Evolutionary conservation across 2,797 vertebrate genomes (phyloP).

Genomic region (Malurus splendens): DNA sequence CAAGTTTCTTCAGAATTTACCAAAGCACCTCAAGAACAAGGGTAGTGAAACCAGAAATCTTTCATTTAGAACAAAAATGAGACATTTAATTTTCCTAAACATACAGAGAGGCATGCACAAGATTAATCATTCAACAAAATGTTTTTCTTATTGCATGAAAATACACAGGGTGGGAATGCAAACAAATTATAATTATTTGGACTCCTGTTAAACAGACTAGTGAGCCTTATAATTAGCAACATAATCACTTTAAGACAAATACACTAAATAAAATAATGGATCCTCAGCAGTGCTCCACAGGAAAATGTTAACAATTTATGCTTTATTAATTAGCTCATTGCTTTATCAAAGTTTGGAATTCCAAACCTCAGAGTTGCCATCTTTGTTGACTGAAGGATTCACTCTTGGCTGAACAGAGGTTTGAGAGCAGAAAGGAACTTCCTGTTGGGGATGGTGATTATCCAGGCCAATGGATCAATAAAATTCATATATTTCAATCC

Average conservation of each 20-base stretch:
- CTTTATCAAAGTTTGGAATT: neutral
- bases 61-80: neutral
- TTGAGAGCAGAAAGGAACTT: neutral
- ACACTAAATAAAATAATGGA: conserved; percentile 31
- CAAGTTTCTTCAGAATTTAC: neutral
- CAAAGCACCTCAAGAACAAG: neutral
- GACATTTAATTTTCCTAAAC: neutral
- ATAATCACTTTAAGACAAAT: conserved; percentile 60
- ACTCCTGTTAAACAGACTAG: conserved; percentile 50
- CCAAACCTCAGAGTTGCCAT: neutral
- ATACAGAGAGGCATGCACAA: neutral
- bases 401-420: neutral
- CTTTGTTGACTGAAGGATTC: neutral
- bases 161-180: neutral
- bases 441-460: neutral
- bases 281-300: neutral
- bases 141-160: conserved; percentile 16
- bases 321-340: neutral
- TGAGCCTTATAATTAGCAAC: conserved; percentile 51
- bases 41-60: neutral
- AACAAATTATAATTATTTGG: conserved; percentile 48
- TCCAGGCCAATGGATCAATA: conserved; percentile 33
- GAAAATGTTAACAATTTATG: neutral
- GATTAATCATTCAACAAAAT: conserved; percentile 24
- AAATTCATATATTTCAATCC: neutral